Evolutionary conservation across 2,888 invertebrate genomes (phyloP).

Genomic region (Zonitis immaculata): DNA sequence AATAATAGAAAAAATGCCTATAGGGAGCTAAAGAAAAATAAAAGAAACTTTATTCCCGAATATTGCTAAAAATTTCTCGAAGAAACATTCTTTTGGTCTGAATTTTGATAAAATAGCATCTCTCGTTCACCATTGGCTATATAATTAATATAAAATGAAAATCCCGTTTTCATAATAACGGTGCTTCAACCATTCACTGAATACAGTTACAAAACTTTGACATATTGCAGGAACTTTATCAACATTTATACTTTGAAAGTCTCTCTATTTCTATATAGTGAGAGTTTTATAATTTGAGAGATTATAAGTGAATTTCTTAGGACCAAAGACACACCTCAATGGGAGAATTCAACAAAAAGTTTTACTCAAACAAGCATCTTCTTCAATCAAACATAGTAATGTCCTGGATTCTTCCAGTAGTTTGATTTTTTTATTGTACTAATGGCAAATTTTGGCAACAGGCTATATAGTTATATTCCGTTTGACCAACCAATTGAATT

Average conservation of each 20-base stretch:
- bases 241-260: constrained; percentile 32
- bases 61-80: too few species aligned
- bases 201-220: constrained; percentile 40
- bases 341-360: constrained; percentile 19
- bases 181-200: constrained; percentile 30
- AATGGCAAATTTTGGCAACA: neutral
- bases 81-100: too few species aligned
- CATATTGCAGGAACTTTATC: constrained; percentile 36
- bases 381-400: too few species aligned
- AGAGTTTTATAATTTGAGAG: constrained; percentile 23
- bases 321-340: neutral
- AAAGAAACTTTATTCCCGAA: too few species aligned
- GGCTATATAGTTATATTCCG: neutral
- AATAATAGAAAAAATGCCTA: too few species aligned
- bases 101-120: too few species aligned
- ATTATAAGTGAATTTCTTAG: constrained; percentile 33
- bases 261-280: constrained; percentile 7
- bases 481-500: neutral
- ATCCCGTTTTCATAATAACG: constrained; percentile 32
- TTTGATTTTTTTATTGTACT: neutral
- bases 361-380: constrained; percentile 9
- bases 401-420: too few species aligned
- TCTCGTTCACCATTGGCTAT: constrained; percentile 10
- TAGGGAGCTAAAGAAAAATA: too few species aligned
- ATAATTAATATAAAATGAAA: constrained; percentile 39